These are phyloP conservation scores for Scytalopus superciliaris DNA, from an alignment of 2,113 vertebrate genomes.

Conservation along the genomic window DNA sequence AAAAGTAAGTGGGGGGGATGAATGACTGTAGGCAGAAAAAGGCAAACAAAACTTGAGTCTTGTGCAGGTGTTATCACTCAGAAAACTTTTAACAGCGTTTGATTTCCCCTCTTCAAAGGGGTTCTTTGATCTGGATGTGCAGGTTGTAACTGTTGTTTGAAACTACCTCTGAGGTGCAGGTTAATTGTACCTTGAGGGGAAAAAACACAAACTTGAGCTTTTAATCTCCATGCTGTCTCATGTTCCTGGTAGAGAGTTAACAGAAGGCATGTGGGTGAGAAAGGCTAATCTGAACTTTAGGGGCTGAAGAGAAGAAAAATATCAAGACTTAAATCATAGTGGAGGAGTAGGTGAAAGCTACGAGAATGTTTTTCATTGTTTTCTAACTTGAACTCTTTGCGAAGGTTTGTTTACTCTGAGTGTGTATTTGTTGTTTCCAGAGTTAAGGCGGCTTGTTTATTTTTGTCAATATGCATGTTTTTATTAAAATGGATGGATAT, in stretches of 20 bases:
- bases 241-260: not conserved
- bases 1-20: conserved; percentile 78
- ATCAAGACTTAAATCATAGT: not conserved
- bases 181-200: conserved; percentile 29
- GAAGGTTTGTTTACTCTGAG: not conserved
- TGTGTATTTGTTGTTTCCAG: not conserved
- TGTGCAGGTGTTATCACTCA: conserved; percentile 20
- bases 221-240: not conserved
- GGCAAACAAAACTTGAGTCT: conserved; percentile 16
- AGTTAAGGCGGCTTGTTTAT: not conserved
- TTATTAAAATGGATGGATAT: not conserved
- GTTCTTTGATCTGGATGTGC: conserved; percentile 49
- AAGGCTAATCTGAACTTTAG: conserved; percentile 9
- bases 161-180: conserved; percentile 11
- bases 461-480: not conserved
- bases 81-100: conserved; percentile 20
- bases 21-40: conserved; percentile 14
- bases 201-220: not conserved
- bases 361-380: not conserved
- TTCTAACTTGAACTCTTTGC: not conserved
- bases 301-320: not conserved
- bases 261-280: not conserved
- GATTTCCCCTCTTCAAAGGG: conserved; percentile 56
- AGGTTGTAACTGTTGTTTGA: not conserved
- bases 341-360: not conserved